Conservation (phyloP, 2,113 vertebrate species). For the Perca schrenkii region DNA sequence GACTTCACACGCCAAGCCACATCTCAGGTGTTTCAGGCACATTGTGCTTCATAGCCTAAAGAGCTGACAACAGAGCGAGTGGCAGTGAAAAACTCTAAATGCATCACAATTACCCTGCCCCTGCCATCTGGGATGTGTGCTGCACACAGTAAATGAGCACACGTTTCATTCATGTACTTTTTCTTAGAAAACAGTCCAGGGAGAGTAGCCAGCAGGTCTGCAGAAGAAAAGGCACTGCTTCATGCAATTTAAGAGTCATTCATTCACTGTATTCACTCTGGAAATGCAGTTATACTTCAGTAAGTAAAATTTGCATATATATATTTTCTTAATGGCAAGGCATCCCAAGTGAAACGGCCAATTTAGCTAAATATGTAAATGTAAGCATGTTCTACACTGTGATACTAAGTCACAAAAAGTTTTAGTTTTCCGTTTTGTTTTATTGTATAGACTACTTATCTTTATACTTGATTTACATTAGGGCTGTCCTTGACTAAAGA, state of each 20-base stretch:
- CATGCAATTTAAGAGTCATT: slow-evolving; percentile 45
- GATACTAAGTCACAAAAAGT: background rate
- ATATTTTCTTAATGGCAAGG: slow-evolving; percentile 10
- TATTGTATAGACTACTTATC: background rate
- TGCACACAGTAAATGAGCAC: slow-evolving; percentile 38
- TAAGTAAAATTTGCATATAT: background rate
- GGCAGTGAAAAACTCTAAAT: slow-evolving; percentile 53
- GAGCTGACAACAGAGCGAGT: slow-evolving; percentile 50
- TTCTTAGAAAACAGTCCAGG: slow-evolving; percentile 55
- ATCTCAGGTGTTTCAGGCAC: slow-evolving; percentile 69
- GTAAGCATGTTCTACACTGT: background rate
- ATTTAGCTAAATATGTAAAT: slow-evolving; percentile 22
- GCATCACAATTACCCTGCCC: slow-evolving; percentile 60
- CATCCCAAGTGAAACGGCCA: slow-evolving; percentile 16
- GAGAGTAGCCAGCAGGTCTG: slow-evolving; percentile 52
- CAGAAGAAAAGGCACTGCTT: slow-evolving; percentile 38
- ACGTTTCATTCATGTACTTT: slow-evolving; percentile 57
- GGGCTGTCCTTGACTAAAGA: too few relatives aligned
- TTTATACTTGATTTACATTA: slow-evolving; percentile 4
- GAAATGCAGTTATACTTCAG: slow-evolving; percentile 31
- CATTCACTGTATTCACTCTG: slow-evolving; percentile 32
- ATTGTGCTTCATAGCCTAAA: slow-evolving; percentile 51
- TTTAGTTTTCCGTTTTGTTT: background rate
- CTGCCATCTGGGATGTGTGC: slow-evolving; percentile 61
- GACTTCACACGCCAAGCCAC: slow-evolving; percentile 54